Base-by-base conservation (phyloP, 2,113 vertebrate species). In the Pavo muticus region DNA sequence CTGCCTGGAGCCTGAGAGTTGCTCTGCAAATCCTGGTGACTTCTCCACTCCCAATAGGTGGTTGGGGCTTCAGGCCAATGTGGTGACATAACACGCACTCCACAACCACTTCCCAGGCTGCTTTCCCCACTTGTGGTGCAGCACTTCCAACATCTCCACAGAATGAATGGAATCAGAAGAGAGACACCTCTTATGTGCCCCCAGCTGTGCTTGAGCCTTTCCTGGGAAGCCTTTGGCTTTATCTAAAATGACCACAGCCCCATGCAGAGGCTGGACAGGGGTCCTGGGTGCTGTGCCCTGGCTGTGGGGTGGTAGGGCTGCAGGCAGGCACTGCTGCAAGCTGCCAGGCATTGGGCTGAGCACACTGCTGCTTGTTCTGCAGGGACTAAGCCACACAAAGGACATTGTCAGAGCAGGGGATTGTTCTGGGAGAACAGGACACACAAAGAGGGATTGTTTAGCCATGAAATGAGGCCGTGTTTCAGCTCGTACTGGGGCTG, bases 361-460 rank as follows among this genome's bases (percentile, higher is more conserved):
- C 86, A 68, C 0, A 0, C 64, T 90, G 69, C 84, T 81, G 73
- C 84, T 77, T 6, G 9, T 79, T 91, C 42, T 29, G 32, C 72
- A n/a, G 86, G 63, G 84, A 68, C 88, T 96, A 88, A 93, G 88
- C 92, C 84, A 92, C 79, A 96, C 69, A 96, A 96, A 84, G 84
- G 80, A 91, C 91, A 95, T 95, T 96, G 95, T 96, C 91, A 95
- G 94, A 88, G 84, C 6, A 1, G 65, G 91, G 96, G 95, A 96
- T 96, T 96, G 95, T 96, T 96, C 96, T 95, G 76, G 92, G 92
- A 88, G 91, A 95, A 78, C 86, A 68, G 73, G 76, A 86, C 2
- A 3, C 91, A 96, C 94, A 96, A 96, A 96, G 96, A 47, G 61
- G 88, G 90, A 95, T 96, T 96, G 96, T 96, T 96, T 75, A 47